Base-by-base conservation (phyloP, 2,797 vertebrate genomes). In the Oreortyx pictus region DNA sequence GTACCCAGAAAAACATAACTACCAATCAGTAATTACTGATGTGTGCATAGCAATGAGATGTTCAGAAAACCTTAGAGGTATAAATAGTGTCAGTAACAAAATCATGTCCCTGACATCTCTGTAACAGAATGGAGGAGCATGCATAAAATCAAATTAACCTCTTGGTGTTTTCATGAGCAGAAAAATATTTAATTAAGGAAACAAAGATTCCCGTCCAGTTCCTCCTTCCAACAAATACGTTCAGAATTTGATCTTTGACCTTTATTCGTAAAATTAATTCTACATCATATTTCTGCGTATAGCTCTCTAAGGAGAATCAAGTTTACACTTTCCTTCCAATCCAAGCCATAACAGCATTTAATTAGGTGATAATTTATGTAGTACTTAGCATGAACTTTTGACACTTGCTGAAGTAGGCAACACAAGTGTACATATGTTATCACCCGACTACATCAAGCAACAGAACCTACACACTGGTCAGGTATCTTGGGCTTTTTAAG, bases 351-450 rank as follows among this genome's bases (percentile, higher is more conserved):
- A 97, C 96, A 97, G 95, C 37, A 13, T 97, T 98, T 98, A 98
- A 98, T 98, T 97, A 97, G 96, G 97, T 98, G 97, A 97, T 98
- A 98, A 98, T 98, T 98, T 98, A 98, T 97, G 97, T 97, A 97
- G 97, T 97, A 98, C 97, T 98, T 98, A 98, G 88, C 94, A 97
- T 97, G 97, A 98, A 97, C 97, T 95, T 97, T 95, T 97, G 97
- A 96, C 97, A 97, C 96, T 96, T 95, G 75, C 90, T 97, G 92
- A 97, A 97, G 90, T 89, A 95, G 92, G 95, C 95, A 97, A 80
- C 91, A 92, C 90, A 95, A 97, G 96, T 93, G 87, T 96, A 96
- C 94, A 95, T 82, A 88, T 97, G 97, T 98, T 98, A 98, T 98
- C 97, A 97, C 96, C 97, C 96, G 96, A 95, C 96, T 97, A 96